Evolutionary conservation across 2,797 vertebrate species (phyloP).

Genomic region (Parambassis ranga): DNA sequence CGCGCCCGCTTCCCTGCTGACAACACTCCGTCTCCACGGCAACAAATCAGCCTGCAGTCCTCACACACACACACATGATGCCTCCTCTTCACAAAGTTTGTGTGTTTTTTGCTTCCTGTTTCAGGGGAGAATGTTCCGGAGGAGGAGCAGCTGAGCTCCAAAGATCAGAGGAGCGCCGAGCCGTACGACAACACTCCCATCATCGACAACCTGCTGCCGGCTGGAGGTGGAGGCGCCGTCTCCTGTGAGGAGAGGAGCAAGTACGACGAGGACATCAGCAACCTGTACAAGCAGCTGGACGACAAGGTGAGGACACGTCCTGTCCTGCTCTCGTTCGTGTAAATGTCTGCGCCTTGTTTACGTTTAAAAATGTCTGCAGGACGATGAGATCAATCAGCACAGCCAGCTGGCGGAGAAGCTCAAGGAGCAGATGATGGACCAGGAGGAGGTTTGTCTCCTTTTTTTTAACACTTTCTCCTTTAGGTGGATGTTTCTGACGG

Average conservation of each 20-base stretch:
- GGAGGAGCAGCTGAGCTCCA: constrained; percentile 87
- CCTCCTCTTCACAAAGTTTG: constrained; percentile 4
- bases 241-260: constrained; percentile 81
- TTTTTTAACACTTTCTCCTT: too few species aligned
- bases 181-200: constrained; percentile 85
- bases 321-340: too few species aligned
- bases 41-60: constrained; percentile 17
- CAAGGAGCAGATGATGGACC: constrained; percentile 93
- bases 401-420: constrained; percentile 91
- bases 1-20: constrained; percentile 2
- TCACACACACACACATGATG: constrained; percentile 6
- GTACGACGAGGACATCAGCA: constrained; percentile 86
- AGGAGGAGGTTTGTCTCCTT: constrained; percentile 87
- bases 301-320: constrained; percentile 93
- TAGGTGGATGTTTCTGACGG: too few species aligned
- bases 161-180: constrained; percentile 87
- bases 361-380: too few species aligned
- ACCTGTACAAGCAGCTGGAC: constrained; percentile 91
- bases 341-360: too few species aligned
- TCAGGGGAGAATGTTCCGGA: constrained; percentile 90
- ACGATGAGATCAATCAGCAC: constrained; percentile 96
- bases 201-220: constrained; percentile 82
- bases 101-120: not conserved
- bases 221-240: constrained; percentile 66
- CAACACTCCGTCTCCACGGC: constrained; percentile 19